phyloP scores from a whole-genome alignment of 2,888 invertebrate genomes.

The Eulithis prunata region DNA sequence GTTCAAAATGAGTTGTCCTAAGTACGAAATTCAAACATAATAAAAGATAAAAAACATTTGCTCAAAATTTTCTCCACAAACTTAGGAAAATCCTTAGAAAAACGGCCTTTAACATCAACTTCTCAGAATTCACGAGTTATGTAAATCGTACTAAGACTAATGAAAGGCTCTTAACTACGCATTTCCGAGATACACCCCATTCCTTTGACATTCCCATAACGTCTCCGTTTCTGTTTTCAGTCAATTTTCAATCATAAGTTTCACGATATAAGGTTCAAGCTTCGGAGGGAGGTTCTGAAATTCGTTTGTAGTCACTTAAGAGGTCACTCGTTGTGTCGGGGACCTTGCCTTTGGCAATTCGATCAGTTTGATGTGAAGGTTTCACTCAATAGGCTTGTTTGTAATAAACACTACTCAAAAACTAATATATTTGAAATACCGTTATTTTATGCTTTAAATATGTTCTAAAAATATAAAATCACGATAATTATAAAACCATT shows the following conservation, averaged over 20 bases:
- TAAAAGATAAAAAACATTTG: too few species aligned
- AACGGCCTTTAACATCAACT: conserved; percentile 15
- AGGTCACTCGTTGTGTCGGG: conserved; percentile 16
- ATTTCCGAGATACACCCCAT: conserved; percentile 22
- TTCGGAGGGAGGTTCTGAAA: background rate
- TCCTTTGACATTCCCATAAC: conserved; percentile 14
- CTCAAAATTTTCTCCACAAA: too few species aligned
- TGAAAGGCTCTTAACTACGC: conserved; percentile 19
- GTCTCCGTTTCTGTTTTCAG: conserved; percentile 2
- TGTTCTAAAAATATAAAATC: too few species aligned
- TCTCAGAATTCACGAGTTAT: conserved; percentile 19
- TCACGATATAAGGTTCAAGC: conserved; percentile 7
- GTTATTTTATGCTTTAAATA: too few species aligned
- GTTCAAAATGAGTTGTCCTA: too few species aligned
- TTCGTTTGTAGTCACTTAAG: conserved; percentile 14
- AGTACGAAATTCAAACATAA: too few species aligned
- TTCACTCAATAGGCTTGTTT: too few species aligned
- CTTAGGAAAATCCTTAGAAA: background rate
- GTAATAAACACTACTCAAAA: too few species aligned
- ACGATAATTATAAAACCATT: too few species aligned
- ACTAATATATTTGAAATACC: too few species aligned
- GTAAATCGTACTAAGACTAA: conserved; percentile 18
- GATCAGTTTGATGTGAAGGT: conserved; percentile 3
- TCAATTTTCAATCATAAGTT: conserved; percentile 4
- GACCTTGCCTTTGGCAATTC: conserved; percentile 19